phyloP scores from a whole-genome alignment of 1,140 invertebrate species.

The Euura saliciscinereae region DNA sequence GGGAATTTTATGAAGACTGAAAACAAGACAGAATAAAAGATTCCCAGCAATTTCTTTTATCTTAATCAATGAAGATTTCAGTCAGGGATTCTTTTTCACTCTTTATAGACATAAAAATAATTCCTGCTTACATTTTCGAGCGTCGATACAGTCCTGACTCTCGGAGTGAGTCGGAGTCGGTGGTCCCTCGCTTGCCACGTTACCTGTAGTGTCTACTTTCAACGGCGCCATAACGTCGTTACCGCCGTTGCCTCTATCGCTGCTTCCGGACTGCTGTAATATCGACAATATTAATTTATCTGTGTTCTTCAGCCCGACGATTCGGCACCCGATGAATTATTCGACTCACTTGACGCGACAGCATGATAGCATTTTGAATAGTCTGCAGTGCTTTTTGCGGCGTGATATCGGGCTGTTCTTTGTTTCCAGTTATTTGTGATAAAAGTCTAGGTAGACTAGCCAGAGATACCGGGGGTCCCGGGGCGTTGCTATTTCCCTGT shows the following conservation, averaged over 20 bases:
- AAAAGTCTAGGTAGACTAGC: conserved; percentile 61
- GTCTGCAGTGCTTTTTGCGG: conserved; percentile 67
- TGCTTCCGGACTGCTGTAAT: conserved; percentile 47
- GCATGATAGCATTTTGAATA: conserved; percentile 64
- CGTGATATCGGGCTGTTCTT: conserved; percentile 60
- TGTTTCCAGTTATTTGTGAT: conserved; percentile 62
- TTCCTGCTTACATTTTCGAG: conserved; percentile 60
- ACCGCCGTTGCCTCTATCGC: conserved; percentile 49
- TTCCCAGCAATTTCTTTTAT: neutral
- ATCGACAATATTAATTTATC: neutral
- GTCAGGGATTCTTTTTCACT: conserved; percentile 6
- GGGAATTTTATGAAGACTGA: too few species aligned
- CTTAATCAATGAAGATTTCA: neutral
- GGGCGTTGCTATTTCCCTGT: conserved; percentile 59
- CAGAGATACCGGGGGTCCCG: conserved; percentile 61
- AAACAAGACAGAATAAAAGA: too few species aligned
- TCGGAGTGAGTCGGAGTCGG: conserved; percentile 76
- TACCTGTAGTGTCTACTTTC: conserved; percentile 64
- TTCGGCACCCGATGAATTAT: neutral
- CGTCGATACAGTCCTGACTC: conserved; percentile 68
- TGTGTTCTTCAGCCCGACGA: neutral
- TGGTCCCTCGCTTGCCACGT: conserved; percentile 64
- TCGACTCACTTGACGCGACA: conserved; percentile 57
- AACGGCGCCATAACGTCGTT: conserved; percentile 60
- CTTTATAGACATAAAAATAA: neutral